Evolutionary conservation across 2,113 vertebrate species (phyloP).

Genomic region (Oncorhynchus masou): DNA sequence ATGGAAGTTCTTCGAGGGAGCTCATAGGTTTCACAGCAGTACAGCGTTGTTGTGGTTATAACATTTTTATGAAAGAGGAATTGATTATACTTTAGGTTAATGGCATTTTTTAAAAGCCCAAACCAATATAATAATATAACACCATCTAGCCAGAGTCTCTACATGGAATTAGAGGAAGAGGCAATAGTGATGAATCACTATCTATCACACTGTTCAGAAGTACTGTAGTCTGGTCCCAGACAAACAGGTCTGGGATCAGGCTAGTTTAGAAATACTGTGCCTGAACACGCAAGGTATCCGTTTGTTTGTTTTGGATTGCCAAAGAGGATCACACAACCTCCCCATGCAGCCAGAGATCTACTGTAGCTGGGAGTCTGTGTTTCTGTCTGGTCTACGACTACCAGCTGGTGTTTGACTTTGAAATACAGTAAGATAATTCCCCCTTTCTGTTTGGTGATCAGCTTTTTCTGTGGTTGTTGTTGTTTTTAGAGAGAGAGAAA

Average conservation of each 20-base stretch:
- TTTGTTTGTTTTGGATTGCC: not conserved
- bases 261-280: conserved; percentile 68
- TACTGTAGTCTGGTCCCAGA: too few relatives aligned
- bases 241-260: not conserved
- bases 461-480: conserved; percentile 48
- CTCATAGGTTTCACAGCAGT: conserved; percentile 51
- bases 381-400: conserved; percentile 52
- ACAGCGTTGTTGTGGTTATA: not conserved
- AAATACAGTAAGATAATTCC: conserved; percentile 75
- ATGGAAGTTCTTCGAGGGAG: conserved; percentile 56
- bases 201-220: conserved; percentile 12
- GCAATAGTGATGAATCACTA: conserved; percentile 7
- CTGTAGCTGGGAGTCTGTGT: not conserved
- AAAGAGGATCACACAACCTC: not conserved
- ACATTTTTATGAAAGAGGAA: conserved; percentile 69
- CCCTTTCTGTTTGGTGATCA: conserved; percentile 71
- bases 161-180: conserved; percentile 40
- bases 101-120: conserved; percentile 59
- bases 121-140: not conserved
- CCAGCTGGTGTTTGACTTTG: conserved; percentile 82
- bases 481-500: not conserved
- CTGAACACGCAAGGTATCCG: not conserved
- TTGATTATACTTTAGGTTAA: conserved; percentile 74
- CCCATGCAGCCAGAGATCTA: too few relatives aligned
- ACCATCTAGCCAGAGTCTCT: conserved; percentile 27